Evolutionary conservation across 1,140 invertebrate genomes (phyloP).

Genomic region (Matsumurasca onukii): DNA sequence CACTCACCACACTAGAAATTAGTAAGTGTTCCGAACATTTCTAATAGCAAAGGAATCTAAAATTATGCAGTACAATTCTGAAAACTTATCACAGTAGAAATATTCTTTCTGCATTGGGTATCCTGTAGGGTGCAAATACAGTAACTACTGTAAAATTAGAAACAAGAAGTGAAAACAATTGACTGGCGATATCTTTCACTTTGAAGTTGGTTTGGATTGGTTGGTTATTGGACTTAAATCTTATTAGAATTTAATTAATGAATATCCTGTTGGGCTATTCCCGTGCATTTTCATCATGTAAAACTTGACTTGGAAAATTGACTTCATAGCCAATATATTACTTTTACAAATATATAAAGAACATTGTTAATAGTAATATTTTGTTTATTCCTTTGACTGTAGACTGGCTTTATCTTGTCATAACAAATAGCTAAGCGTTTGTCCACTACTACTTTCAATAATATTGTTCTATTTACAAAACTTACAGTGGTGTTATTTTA

Average conservation of each 20-base stretch:
- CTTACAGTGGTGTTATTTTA: conserved; percentile 12
- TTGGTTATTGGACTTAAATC: neutral
- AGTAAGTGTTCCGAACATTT: too few species aligned
- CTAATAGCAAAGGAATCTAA: neutral
- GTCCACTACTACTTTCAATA: conserved; percentile 22
- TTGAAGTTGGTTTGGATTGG: neutral
- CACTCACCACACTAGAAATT: too few species aligned
- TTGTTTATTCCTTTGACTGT: conserved; percentile 7
- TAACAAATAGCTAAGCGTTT: conserved; percentile 20
- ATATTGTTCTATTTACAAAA: conserved; percentile 2
- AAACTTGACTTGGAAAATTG: conserved; percentile 25
- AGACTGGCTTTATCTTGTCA: conserved; percentile 14
- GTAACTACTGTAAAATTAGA: neutral
- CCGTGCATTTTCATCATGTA: conserved; percentile 19
- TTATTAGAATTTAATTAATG: too few species aligned
- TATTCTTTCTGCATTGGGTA: neutral
- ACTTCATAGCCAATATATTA: conserved; percentile 25
- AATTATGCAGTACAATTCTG: neutral
- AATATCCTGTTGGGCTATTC: neutral
- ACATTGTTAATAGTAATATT: conserved; percentile 13
- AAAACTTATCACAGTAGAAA: neutral
- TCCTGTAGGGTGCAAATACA: neutral
- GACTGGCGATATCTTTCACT: too few species aligned
- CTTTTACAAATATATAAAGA: conserved; percentile 23
- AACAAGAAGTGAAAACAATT: too few species aligned